Percentiles rank a stretch among this genome's conserved stretches.
Evolutionary conservation across 2,888 invertebrate species (phyloP).

Genomic region (Mystacides longicornis): DNA sequence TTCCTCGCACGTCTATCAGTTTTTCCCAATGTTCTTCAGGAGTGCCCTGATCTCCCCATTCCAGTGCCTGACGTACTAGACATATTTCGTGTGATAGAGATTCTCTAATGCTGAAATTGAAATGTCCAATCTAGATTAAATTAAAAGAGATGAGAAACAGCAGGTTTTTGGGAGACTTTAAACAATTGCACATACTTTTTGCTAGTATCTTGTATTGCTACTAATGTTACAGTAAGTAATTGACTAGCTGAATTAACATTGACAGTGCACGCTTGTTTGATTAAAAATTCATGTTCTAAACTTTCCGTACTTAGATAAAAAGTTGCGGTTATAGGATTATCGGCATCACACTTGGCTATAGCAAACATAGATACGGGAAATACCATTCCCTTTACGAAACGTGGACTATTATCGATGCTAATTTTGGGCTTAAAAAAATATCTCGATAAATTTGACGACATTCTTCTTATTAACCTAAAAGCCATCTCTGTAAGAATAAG

Average conservation of each 20-base stretch:
- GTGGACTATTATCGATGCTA: neutral
- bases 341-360: conserved; percentile 15
- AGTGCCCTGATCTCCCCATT: conserved; percentile 45
- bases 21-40: conserved; percentile 47
- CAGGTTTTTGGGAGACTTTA: neutral
- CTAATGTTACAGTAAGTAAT: conserved; percentile 45
- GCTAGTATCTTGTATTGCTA: conserved; percentile 49
- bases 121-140: neutral
- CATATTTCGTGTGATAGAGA: conserved; percentile 41
- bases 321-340: neutral
- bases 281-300: conserved; percentile 47
- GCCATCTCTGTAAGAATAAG: conserved; percentile 7
- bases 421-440: neutral
- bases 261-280: conserved; percentile 47
- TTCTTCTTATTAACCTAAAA: conserved; percentile 5
- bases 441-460: neutral
- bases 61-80: conserved; percentile 41
- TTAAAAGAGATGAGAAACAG: neutral
- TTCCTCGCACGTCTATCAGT: conserved; percentile 40
- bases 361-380: neutral
- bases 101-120: conserved; percentile 38
- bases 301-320: conserved; percentile 31
- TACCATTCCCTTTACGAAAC: neutral
- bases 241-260: conserved; percentile 50
- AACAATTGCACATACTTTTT: conserved; percentile 35